Evolutionary conservation across 2,888 invertebrate species (phyloP).

Genomic region (Helobdella robusta): DNA sequence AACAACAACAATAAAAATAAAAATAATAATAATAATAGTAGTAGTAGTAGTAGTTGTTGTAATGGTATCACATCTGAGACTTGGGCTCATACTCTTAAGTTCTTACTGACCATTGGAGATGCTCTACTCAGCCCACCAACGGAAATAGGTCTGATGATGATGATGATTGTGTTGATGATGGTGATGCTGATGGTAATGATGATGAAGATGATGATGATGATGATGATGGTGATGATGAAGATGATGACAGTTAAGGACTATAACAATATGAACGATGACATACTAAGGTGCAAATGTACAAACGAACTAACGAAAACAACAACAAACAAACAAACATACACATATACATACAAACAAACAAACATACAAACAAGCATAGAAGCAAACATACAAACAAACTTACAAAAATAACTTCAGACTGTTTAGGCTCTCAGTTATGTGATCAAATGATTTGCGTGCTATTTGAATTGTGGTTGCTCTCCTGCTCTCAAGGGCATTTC

Average conservation of each 20-base stretch:
- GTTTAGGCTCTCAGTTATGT: slow-evolving; percentile 87
- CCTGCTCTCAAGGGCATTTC: slow-evolving; percentile 67
- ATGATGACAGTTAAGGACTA: neutral
- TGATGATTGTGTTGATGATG: neutral
- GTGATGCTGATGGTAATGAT: neutral
- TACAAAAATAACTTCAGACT: too few species aligned
- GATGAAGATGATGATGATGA: neutral
- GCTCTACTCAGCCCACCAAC: slow-evolving; percentile 82
- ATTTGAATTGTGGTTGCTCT: slow-evolving; percentile 75
- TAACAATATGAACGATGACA: neutral
- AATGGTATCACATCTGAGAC: slow-evolving; percentile 69
- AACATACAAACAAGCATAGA: too few species aligned
- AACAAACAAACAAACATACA: too few species aligned
- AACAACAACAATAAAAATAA: neutral
- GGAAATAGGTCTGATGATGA: slow-evolving; percentile 58
- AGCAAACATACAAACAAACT: too few species aligned
- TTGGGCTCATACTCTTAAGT: slow-evolving; percentile 78
- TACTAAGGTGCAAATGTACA: neutral
- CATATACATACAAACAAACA: too few species aligned
- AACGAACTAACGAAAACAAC: too few species aligned
- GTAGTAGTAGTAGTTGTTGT: slow-evolving; percentile 47
- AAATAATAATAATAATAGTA: neutral
- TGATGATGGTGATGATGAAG: neutral
- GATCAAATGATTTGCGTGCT: slow-evolving; percentile 84
- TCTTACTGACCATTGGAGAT: slow-evolving; percentile 80